Base-by-base conservation (phyloP, 2,888 invertebrate genomes). In the Nyleta sp. region DNA sequence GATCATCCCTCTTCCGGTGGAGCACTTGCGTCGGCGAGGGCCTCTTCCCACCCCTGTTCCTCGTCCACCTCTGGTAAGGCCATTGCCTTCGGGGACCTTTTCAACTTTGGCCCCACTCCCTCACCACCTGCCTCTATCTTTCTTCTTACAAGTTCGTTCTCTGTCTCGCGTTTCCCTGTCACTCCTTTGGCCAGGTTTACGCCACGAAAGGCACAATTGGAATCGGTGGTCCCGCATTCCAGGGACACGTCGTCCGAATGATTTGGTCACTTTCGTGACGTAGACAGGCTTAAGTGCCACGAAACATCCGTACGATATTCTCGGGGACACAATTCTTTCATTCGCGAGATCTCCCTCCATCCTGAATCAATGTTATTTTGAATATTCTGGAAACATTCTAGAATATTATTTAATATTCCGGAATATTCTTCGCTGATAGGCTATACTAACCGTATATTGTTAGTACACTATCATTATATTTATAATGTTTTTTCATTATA, bases 61-160 rank as follows among this genome's bases (percentile, higher is more conserved):
- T 90, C 90, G 88, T 90, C 90, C 88, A 90, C 90, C 85, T 90
- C 90, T 89, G 90, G 90, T 90, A 90, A 89, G 89, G 84, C 87
- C 57, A 73, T 50, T 33, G 59, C 73, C 73, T 65, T 64, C 65
- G 31, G 53, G 31, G 64, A 38, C 31, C 3, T 15, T 35, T 48
- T 46, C 35, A 42, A 3, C 40, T 28, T 6, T 6, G 70, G 67
- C 35, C 67, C 46, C 5, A 24, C 44, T 52, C 55, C 5, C 38
- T 31, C 10, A 15, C 31, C 24, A 10, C 15, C 60, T 48, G 15
- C 13, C 38, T 64, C 31, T 42, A 2, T 35, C 31, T 33, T 1
- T 62, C 20, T 38, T n/a, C 28, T 17, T 44, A 42, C 31, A n/a
- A n/a, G n/a, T n/a, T 53, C 33, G 15, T 8, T 57, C 6, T 59